Conservation (phyloP, 1,140 invertebrate species). For the Bombus vancouverensis region DNA sequence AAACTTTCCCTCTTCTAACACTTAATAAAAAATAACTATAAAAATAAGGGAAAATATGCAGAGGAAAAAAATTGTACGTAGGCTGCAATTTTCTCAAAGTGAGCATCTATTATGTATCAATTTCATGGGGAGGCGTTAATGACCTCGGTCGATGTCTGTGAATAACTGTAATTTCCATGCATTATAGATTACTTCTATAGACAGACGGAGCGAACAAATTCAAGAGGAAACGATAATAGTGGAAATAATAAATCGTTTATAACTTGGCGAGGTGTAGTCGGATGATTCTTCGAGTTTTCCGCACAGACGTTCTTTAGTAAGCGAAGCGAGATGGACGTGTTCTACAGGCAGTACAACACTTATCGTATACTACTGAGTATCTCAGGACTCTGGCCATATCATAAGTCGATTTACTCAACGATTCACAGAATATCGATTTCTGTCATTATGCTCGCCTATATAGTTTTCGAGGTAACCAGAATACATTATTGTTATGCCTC, state of each 20-base stretch:
- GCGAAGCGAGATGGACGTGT: constrained; percentile 21
- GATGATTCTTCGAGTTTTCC: background rate
- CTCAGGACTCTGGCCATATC: constrained; percentile 44
- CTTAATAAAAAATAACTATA: too few species aligned
- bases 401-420: background rate
- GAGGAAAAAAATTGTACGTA: too few species aligned
- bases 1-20: fast-evolving
- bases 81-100: too few species aligned
- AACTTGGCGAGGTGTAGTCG: background rate
- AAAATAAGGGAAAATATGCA: too few species aligned
- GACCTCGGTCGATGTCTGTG: too few species aligned
- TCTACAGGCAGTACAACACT: background rate
- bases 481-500: too few species aligned
- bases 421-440: background rate
- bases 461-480: fast-evolving
- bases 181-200: background rate
- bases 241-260: background rate
- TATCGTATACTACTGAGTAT: background rate
- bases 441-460: too few species aligned
- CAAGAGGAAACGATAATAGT: too few species aligned
- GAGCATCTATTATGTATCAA: too few species aligned
- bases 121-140: background rate
- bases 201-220: too few species aligned
- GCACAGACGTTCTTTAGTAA: background rate
- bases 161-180: background rate